A percentile compares a stretch with the other conserved stretches of the same genome.
Conservation (phyloP, 2,113 vertebrate species). For the Catharus fuscescens region DNA sequence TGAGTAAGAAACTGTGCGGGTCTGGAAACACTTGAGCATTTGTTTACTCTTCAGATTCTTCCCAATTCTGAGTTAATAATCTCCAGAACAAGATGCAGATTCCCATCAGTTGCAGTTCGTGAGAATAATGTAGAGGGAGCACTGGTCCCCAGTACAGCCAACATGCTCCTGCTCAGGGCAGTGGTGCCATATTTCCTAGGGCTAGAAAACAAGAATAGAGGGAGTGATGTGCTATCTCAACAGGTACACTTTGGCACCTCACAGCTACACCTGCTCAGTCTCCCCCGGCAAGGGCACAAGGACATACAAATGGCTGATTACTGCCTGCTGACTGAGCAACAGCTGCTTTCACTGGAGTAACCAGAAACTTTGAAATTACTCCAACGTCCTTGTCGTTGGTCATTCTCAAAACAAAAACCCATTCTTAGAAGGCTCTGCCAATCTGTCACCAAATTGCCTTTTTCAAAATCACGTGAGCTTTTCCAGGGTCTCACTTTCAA, state of each 20-base stretch:
- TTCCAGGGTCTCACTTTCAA: neutral
- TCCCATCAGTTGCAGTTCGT: neutral
- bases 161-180: neutral
- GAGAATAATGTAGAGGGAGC: rapidly evolving
- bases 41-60: neutral
- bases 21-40: neutral
- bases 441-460: neutral
- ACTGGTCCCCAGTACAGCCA: neutral
- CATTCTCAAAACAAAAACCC: neutral
- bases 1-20: neutral
- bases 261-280: neutral
- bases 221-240: neutral
- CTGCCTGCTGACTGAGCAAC: neutral
- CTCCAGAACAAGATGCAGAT: neutral
- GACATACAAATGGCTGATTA: neutral
- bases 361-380: neutral
- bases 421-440: neutral
- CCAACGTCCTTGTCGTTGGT: neutral
- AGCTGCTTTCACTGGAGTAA: neutral
- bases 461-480: neutral
- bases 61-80: neutral
- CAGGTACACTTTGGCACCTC: neutral
- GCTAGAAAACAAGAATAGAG: neutral
- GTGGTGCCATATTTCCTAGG: neutral
- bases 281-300: neutral